Evolutionary conservation across 1,140 invertebrate genomes (phyloP).

Genomic region (Xylocopa sonorina): DNA sequence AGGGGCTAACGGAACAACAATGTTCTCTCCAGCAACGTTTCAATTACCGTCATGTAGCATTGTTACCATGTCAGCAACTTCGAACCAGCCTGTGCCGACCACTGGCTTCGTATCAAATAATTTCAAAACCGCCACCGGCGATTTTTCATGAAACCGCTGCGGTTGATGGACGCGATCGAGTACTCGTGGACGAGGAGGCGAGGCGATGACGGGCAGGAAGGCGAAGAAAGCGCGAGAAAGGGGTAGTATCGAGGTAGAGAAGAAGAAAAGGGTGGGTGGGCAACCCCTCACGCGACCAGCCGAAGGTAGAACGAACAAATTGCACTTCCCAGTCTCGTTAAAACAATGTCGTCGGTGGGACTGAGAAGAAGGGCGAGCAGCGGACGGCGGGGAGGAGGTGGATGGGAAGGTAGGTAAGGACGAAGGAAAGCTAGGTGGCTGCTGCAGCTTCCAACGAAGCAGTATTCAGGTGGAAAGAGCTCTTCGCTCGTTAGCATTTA

Average conservation of each 20-base stretch:
- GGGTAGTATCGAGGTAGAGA: constrained; percentile 36
- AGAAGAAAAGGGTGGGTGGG: constrained; percentile 20
- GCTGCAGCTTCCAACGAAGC: constrained; percentile 66
- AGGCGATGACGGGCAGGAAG: not conserved
- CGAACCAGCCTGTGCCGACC: not conserved
- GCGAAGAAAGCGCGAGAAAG: constrained; percentile 22
- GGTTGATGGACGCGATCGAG: not conserved
- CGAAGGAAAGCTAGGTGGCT: constrained; percentile 58
- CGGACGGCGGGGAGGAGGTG: not conserved
- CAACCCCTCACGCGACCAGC: constrained; percentile 36
- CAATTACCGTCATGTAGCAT: constrained; percentile 35
- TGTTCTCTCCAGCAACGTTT: constrained; percentile 23
- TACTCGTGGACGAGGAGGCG: too few relatives aligned
- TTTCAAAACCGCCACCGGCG: constrained; percentile 18
- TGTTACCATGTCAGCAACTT: constrained; percentile 26
- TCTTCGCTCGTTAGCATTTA: constrained; percentile 76
- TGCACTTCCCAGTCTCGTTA: constrained; percentile 72
- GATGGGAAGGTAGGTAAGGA: not conserved
- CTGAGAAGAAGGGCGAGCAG: constrained; percentile 34
- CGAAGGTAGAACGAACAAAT: constrained; percentile 66
- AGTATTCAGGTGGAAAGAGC: constrained; percentile 73
- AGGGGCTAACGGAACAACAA: constrained; percentile 4
- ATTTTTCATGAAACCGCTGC: not conserved
- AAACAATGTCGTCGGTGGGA: constrained; percentile 68
- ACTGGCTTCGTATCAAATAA: constrained; percentile 10